phyloP scores from a whole-genome alignment of 2,888 invertebrate genomes.

The Esperia sulphurella region DNA sequence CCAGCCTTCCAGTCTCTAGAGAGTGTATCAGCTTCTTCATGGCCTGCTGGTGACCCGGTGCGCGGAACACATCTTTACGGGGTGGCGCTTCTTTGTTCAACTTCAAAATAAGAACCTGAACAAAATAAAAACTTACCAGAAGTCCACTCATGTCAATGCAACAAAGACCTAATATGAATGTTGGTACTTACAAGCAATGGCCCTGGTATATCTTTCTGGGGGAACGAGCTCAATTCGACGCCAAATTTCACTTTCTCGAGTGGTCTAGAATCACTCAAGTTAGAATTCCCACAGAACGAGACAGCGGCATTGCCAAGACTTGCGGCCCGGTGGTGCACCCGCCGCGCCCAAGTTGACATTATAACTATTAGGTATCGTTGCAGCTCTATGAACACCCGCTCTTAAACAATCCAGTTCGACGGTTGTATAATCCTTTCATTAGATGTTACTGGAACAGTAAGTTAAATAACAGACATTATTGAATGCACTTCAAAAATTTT shows the following conservation, averaged over 20 bases:
- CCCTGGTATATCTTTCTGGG: conserved; percentile 96
- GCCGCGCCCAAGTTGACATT: conserved; percentile 95
- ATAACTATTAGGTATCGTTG: conserved; percentile 31
- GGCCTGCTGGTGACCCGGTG: conserved; percentile 96
- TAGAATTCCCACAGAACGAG: conserved; percentile 93
- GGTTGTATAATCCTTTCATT: neutral
- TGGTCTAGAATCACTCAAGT: conserved; percentile 88
- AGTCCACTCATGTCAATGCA: too few species aligned
- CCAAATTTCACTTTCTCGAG: conserved; percentile 97
- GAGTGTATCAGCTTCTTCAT: conserved; percentile 96
- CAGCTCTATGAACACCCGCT: neutral
- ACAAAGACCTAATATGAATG: too few species aligned
- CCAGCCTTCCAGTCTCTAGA: conserved; percentile 91
- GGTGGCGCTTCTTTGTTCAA: conserved; percentile 96
- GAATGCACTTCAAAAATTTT: too few species aligned
- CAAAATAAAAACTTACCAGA: neutral
- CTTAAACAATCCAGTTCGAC: neutral
- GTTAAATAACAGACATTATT: too few species aligned
- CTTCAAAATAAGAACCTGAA: conserved; percentile 92
- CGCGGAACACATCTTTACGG: conserved; percentile 95
- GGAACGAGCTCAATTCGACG: conserved; percentile 93
- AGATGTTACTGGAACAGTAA: too few species aligned
- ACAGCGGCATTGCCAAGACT: conserved; percentile 94
- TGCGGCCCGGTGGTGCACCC: conserved; percentile 94
- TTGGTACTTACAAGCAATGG: conserved; percentile 87